Conservation (phyloP, 2,797 vertebrate genomes). For the Australoheros facetus region DNA sequence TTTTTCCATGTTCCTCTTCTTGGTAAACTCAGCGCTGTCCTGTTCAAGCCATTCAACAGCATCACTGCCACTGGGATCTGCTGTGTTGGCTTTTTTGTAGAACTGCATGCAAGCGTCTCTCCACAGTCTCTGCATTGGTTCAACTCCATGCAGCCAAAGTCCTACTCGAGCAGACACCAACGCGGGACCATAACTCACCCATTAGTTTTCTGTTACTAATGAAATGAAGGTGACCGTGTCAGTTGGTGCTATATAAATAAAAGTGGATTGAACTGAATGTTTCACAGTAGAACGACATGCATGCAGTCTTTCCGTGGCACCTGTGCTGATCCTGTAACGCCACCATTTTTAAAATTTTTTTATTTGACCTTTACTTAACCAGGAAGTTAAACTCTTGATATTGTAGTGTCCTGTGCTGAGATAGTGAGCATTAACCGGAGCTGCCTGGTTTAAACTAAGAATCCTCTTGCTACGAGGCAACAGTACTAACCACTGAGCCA, state of each 20-base stretch:
- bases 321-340: not conserved
- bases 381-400: too few relatives aligned
- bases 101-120: not conserved
- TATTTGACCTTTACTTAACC: too few relatives aligned
- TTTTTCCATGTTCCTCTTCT: too few relatives aligned
- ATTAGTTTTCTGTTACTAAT: not conserved
- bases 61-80: not conserved
- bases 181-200: not conserved
- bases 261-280: too few relatives aligned
- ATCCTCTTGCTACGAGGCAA: too few relatives aligned
- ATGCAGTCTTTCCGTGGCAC: not conserved
- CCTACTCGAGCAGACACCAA: not conserved
- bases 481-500: too few relatives aligned
- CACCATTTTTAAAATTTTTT: too few relatives aligned
- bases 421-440: too few relatives aligned
- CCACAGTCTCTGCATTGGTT: too few relatives aligned
- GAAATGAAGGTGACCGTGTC: not conserved
- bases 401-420: too few relatives aligned
- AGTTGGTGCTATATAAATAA: too few relatives aligned
- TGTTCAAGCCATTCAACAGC: not conserved
- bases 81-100: not conserved
- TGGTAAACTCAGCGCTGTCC: not conserved
- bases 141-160: not conserved
- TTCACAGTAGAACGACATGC: rapidly evolving
- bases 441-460: too few relatives aligned